Evolutionary conservation across 2,888 invertebrate genomes (phyloP).

Genomic region (Stegophylla sp.): DNA sequence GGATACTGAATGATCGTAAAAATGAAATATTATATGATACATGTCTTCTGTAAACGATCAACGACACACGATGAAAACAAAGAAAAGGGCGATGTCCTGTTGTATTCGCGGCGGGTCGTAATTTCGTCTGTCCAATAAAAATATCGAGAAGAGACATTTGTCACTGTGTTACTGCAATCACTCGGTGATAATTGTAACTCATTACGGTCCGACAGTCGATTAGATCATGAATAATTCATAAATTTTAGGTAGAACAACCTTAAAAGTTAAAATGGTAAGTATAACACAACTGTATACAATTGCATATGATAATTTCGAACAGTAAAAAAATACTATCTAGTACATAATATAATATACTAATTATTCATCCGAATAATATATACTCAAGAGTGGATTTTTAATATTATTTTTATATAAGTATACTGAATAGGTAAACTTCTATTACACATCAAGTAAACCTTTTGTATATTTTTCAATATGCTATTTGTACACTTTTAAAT

Average conservation of each 20-base stretch:
- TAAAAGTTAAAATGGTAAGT: too few species aligned
- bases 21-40: background rate
- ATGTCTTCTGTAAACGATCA: background rate
- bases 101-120: background rate
- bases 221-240: background rate
- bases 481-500: too few species aligned
- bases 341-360: background rate
- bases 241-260: too few species aligned
- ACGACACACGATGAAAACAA: background rate
- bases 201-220: background rate
- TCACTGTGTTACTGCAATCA: background rate
- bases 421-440: too few species aligned
- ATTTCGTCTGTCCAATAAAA: background rate
- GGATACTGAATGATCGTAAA: background rate
- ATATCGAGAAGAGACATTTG: background rate
- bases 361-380: too few species aligned
- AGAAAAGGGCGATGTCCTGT: background rate
- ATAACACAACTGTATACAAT: too few species aligned
- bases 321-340: background rate
- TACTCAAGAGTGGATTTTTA: too few species aligned
- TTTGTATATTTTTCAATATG: too few species aligned
- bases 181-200: background rate
- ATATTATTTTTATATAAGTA: too few species aligned
- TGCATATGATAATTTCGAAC: background rate
- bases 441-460: too few species aligned